Percentiles rank a stretch among this genome's conserved stretches.
These are phyloP conservation scores for Indicator indicator DNA, from an alignment of 2,113 vertebrate genomes.

Conservation along the genomic window DNA sequence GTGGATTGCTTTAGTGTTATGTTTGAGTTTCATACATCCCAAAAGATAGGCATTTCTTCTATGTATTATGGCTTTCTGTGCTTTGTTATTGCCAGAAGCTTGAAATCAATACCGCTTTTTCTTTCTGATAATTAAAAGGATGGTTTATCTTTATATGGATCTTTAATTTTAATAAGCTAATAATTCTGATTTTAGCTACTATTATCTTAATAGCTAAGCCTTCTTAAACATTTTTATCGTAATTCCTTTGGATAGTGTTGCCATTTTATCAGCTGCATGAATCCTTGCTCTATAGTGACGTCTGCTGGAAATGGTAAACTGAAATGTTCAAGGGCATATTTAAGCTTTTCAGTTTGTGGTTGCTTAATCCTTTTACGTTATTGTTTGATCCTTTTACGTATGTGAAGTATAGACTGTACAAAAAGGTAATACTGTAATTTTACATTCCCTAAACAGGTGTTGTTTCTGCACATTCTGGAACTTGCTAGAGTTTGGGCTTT, in stretches of 20 bases:
- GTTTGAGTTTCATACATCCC: not conserved
- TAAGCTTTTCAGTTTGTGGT: not conserved
- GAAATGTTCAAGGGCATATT: slow-evolving; percentile 8
- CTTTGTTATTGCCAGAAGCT: slow-evolving; percentile 69
- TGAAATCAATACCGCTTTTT: slow-evolving; percentile 64
- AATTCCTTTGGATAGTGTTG: slow-evolving; percentile 62
- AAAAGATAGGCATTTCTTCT: not conserved
- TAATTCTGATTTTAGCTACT: slow-evolving; percentile 76
- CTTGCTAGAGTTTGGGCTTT: slow-evolving; percentile 14
- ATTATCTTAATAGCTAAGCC: slow-evolving; percentile 73
- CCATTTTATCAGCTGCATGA: slow-evolving; percentile 33
- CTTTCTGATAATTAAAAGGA: slow-evolving; percentile 74
- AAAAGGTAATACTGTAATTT: not conserved
- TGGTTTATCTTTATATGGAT: slow-evolving; percentile 71
- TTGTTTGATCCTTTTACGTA: not conserved
- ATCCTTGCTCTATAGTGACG: slow-evolving; percentile 25
- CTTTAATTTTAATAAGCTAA: slow-evolving; percentile 77
- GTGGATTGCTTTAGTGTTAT: not conserved
- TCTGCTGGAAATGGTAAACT: slow-evolving; percentile 47
- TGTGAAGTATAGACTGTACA: not conserved
- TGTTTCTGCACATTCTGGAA: not conserved
- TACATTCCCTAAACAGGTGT: not conserved
- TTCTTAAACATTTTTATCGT: slow-evolving; percentile 67
- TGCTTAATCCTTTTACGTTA: not conserved
- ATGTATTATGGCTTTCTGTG: slow-evolving; percentile 5